Base-by-base conservation (phyloP, 2,113 vertebrate species). In the Rhinogobius similis region DNA sequence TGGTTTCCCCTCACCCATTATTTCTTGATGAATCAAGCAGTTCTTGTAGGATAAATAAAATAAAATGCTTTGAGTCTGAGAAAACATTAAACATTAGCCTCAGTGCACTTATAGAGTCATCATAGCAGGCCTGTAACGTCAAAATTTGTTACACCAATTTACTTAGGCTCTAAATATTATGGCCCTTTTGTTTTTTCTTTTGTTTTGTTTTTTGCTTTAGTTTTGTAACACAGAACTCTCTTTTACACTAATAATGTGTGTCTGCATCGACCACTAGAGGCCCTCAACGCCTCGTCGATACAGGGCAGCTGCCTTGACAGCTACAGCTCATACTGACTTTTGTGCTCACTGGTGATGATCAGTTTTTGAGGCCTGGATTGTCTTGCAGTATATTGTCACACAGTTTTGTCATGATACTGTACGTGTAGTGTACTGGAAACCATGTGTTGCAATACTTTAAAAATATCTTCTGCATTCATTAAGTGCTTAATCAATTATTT, bases 181-280 rank as follows among this genome's bases (percentile, higher is more conserved):
- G 1, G 46, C 18, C 20, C 18, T 20, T 46, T 20, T 18, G 21
- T 6, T 59, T 20, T 36, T 36, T 36, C 5, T 36, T 36, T 36
- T 14, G 3, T 56, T 12, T 14, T 12, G 1, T 4, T 36, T 32
- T 18, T 20, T 50, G 20, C 46, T 50, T 50, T 20, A 50, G 9
- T 50, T 41, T 41, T 36, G 32, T 36, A 36, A 36, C 5, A 36
- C 9, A 36, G 5, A 7, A 36, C 9, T 36, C 32, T 7, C n/a
- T n/a, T n/a, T n/a, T n/a, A n/a, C n/a, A n/a, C n/a, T n/a, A n/a
- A n/a, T n/a, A n/a, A n/a, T 11, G 27, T 32, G 2, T 10, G 21
- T 61, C 56, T 27, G n/a, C 29, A 67, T 0, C 53, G 8, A 68
- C 82, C 89, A 87, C 58, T 18, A 87, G 89, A 32, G 82, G 87